These are phyloP conservation scores for Phalloptychus januarius DNA, from an alignment of 2,797 vertebrate species.

Conservation along the genomic window DNA sequence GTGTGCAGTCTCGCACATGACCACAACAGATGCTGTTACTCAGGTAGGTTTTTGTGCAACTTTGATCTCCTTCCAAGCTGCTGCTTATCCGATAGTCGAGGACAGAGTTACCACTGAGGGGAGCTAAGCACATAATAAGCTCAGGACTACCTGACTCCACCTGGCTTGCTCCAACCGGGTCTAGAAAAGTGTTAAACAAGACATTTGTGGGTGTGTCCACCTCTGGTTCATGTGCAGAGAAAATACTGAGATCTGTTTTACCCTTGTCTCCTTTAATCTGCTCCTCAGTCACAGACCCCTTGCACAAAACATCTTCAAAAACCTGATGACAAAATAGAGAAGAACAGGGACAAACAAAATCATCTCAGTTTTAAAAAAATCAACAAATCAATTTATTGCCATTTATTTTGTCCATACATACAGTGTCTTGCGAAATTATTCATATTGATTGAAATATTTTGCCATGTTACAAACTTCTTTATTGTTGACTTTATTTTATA, in stretches of 20 bases:
- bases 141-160: conserved; percentile 43
- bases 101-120: conserved; percentile 51
- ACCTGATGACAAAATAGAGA: conserved; percentile 46
- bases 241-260: conserved; percentile 13
- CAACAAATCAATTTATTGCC: background rate
- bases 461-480: background rate
- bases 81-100: conserved; percentile 39
- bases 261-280: conserved; percentile 20
- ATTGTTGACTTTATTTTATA: background rate
- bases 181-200: conserved; percentile 34
- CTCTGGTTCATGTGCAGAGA: conserved; percentile 2
- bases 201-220: conserved; percentile 8
- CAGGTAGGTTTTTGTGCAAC: conserved; percentile 39
- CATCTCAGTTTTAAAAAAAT: background rate
- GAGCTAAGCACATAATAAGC: conserved; percentile 75
- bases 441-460: background rate
- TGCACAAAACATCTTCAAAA: conserved; percentile 46
- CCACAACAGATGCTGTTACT: conserved; percentile 44
- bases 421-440: background rate
- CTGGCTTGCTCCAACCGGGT: conserved; percentile 40
- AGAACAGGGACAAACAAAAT: conserved; percentile 5
- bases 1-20: conserved; percentile 27
- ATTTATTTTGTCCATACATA: background rate
- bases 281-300: conserved; percentile 28
- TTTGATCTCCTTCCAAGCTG: conserved; percentile 60